phyloP scores from a whole-genome alignment of 2,888 invertebrate genomes.

The Andrena praecox region DNA sequence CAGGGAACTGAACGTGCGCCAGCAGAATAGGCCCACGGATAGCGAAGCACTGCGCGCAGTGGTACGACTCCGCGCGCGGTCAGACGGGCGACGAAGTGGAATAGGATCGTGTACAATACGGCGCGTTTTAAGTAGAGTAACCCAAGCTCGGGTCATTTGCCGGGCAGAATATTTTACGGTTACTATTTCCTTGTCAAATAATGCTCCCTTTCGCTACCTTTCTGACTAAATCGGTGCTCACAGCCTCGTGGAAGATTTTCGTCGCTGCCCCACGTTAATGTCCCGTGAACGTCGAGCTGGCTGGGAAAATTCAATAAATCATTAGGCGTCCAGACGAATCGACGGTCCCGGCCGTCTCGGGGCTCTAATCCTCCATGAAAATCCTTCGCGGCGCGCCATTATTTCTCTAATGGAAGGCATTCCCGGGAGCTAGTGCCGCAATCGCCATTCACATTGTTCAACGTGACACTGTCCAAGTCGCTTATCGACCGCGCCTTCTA shows the following conservation, averaged over 20 bases:
- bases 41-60: neutral
- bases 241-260: neutral
- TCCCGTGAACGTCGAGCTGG: neutral
- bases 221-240: neutral
- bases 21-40: neutral
- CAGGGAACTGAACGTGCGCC: neutral
- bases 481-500: conserved; percentile 44
- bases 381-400: conserved; percentile 67
- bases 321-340: conserved; percentile 52
- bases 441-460: conserved; percentile 54
- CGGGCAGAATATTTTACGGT: neutral
- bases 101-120: neutral
- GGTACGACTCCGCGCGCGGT: neutral
- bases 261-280: conserved; percentile 10
- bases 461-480: conserved; percentile 41
- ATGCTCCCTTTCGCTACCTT: neutral
- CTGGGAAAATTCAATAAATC: conserved; percentile 42
- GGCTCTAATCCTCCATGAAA: conserved; percentile 68
- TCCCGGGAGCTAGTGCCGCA: conserved; percentile 55
- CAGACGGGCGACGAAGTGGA: conserved; percentile 8
- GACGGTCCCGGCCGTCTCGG: conserved; percentile 29
- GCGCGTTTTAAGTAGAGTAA: neutral
- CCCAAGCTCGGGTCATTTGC: neutral
- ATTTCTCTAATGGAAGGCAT: conserved; percentile 75
- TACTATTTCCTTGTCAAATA: neutral